Evolutionary conservation across 2,113 vertebrate species (phyloP), one percentile per base, ranked within the genome.

Genomic region (Syngnathoides biaculeatus): DNA sequence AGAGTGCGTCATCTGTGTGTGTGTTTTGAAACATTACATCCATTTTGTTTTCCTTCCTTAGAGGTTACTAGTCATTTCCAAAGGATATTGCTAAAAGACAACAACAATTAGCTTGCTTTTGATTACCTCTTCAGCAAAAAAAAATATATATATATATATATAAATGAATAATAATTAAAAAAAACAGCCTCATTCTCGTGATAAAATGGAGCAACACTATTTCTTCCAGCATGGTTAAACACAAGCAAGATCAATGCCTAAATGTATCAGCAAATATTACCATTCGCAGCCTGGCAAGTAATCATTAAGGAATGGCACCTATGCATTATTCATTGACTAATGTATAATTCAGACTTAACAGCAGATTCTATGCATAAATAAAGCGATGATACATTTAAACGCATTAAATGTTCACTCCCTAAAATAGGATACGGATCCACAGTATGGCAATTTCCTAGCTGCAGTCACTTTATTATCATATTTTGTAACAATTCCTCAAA

Each of bases 321-420:
- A 86, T 93, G 88, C 84, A 92, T 92, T 92, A 92, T 92, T 92
- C 88, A 93, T 87, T 4, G 24, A 64, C 82, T 91, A 67, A 93
- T 92, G 90, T 90, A 89, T 93, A 91, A 92, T 92, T 92, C 91
- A 91, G 81, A 84, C 64, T 84, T 87, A 90, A 92, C 90, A 92
- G 89, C 89, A 89, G 88, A 90, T 91, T 92, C 89, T 87, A 91
- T 92, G 92, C 91, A 92, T 92, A 91, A 91, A 92, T 92, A 91
- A 92, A 89, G 80, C 78, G 62, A 78, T 87, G 87, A 86, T 91
- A 89, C 87, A 87, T 91, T 91, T 86, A 81, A 84, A 82, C 72
- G 81, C 87, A 80, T 91, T 92, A 90, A 92, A 91, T 88, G 89
- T 91, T 91, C 89, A 88, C 89, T 84, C 70, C 27, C 84, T 84